Evolutionary conservation across 2,797 vertebrate species (phyloP).

Genomic region (Chelidonichthys spinosus): DNA sequence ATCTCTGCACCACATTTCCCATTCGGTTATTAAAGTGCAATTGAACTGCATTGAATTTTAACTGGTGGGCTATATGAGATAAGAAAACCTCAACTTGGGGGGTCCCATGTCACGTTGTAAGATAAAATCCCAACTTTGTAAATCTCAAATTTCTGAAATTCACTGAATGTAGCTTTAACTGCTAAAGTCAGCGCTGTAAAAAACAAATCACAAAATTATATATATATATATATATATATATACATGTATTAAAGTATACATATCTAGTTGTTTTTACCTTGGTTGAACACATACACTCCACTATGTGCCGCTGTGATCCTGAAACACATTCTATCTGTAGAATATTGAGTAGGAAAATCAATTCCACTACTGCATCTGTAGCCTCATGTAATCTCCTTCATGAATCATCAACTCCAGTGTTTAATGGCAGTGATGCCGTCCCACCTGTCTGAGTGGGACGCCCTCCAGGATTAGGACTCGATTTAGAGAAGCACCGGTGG

Average conservation of each 20-base stretch:
- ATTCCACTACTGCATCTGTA: slow-evolving; percentile 45
- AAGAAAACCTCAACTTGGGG: slow-evolving; percentile 44
- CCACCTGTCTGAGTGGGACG: slow-evolving; percentile 19
- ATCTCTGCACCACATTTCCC: slow-evolving; percentile 49
- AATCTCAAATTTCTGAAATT: slow-evolving; percentile 16
- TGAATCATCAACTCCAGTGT: slow-evolving; percentile 45
- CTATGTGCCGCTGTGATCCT: slow-evolving; percentile 32
- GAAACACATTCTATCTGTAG: slow-evolving; percentile 37
- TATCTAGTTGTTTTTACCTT: no score
- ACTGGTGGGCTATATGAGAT: slow-evolving; percentile 29
- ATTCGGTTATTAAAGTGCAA: slow-evolving; percentile 57
- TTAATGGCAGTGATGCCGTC: slow-evolving; percentile 39
- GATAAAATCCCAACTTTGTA: slow-evolving; percentile 27
- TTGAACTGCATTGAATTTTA: slow-evolving; percentile 54
- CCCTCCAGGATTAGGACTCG: slow-evolving; percentile 25
- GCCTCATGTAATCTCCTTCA: slow-evolving; percentile 36
- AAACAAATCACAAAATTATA: neutral
- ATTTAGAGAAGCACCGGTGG: slow-evolving; percentile 24
- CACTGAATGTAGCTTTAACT: slow-evolving; percentile 9
- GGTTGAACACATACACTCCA: neutral
- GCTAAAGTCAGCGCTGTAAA: slow-evolving; percentile 12
- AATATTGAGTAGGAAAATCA: slow-evolving; percentile 50
- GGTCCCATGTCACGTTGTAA: slow-evolving; percentile 27
- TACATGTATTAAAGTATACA: no score
- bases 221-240: no score